Conservation (phyloP, 92 coral and sea anemone genomes). For the Porites divaricata region DNA sequence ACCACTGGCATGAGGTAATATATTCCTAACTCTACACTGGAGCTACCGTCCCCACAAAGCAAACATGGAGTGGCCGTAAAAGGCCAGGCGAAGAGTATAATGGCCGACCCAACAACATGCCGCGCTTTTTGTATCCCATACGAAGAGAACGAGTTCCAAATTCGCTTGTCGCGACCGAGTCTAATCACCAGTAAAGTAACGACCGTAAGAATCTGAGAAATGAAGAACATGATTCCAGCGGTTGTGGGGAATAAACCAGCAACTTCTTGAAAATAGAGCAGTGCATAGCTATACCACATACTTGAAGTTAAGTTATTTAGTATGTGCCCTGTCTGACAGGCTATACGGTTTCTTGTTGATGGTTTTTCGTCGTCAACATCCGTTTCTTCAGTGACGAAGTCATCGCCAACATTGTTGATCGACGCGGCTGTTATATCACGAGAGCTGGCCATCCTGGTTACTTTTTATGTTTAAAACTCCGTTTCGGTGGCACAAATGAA, state of each 20-base stretch:
- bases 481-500: background rate
- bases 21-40: constrained; percentile 24
- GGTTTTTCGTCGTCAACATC: constrained; percentile 16
- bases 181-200: constrained; percentile 26
- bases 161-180: constrained; percentile 29
- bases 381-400: constrained; percentile 24
- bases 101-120: constrained; percentile 65
- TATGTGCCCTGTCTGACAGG: constrained; percentile 47
- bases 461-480: constrained; percentile 6
- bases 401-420: constrained; percentile 33
- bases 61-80: constrained; percentile 64
- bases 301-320: constrained; percentile 55
- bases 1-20: constrained; percentile 56
- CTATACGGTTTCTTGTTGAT: constrained; percentile 38
- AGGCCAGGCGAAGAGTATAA: constrained; percentile 71
- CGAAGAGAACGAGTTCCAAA: constrained; percentile 27
- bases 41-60: constrained; percentile 31
- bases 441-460: constrained; percentile 20
- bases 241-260: constrained; percentile 44
- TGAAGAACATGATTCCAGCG: constrained; percentile 58
- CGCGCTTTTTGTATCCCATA: constrained; percentile 50
- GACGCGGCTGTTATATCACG: constrained; percentile 44
- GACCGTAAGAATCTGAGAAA: constrained; percentile 66
- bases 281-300: constrained; percentile 66
- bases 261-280: constrained; percentile 55